Evolutionary conservation across 2,888 invertebrate species (phyloP).

Genomic region (Panorpa germanica): DNA sequence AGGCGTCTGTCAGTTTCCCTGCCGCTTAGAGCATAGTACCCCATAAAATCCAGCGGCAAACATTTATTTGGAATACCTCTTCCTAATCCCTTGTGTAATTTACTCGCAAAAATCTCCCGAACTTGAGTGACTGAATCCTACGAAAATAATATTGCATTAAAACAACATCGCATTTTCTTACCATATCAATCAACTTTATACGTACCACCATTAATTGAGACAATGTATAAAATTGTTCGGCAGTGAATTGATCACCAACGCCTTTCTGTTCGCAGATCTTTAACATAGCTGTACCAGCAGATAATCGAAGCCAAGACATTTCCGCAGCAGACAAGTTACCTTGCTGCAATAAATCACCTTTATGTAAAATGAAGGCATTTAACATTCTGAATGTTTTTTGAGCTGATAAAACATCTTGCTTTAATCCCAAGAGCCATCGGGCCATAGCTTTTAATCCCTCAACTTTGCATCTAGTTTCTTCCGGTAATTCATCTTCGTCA

Average conservation of each 20-base stretch:
- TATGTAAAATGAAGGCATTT: slow-evolving; percentile 82
- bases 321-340: slow-evolving; percentile 64
- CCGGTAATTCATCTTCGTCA: slow-evolving; percentile 66
- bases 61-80: slow-evolving; percentile 77
- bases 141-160: too few relatives aligned
- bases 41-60: slow-evolving; percentile 92
- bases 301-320: slow-evolving; percentile 81
- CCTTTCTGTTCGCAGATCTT: slow-evolving; percentile 95
- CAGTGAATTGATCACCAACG: slow-evolving; percentile 85
- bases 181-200: slow-evolving; percentile 8
- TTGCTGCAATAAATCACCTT: slow-evolving; percentile 66
- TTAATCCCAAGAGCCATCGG: slow-evolving; percentile 83
- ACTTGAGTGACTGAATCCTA: slow-evolving; percentile 67
- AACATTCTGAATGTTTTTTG: slow-evolving; percentile 90
- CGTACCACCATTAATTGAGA: slow-evolving; percentile 71
- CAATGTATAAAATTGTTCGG: slow-evolving; percentile 87
- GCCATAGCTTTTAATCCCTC: slow-evolving; percentile 95
- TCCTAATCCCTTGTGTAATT: slow-evolving; percentile 75
- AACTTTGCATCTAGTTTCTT: slow-evolving; percentile 81
- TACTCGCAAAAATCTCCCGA: slow-evolving; percentile 70
- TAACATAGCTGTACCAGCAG: slow-evolving; percentile 89
- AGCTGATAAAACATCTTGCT: slow-evolving; percentile 70
- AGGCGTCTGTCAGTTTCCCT: slow-evolving; percentile 70
- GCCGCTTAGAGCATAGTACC: slow-evolving; percentile 80
- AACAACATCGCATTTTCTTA: slow-evolving; percentile 7